Evolutionary conservation across 2,797 vertebrate species (phyloP).

Genomic region (Astyanax mexicanus): DNA sequence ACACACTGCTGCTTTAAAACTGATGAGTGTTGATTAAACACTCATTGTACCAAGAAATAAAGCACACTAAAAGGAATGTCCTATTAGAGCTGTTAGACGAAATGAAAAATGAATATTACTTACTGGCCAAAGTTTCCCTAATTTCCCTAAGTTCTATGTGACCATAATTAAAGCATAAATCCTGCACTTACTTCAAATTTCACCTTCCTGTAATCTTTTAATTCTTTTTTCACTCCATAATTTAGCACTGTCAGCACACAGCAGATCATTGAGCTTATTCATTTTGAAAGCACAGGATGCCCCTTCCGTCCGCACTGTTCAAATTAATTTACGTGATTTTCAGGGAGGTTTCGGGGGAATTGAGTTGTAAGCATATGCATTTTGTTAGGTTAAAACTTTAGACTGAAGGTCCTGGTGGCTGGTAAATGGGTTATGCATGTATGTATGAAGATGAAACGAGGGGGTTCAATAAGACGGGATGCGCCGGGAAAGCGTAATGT

Average conservation of each 20-base stretch:
- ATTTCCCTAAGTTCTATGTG: not conserved
- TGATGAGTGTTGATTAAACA: not conserved
- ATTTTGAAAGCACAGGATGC: not conserved
- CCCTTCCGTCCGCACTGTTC: not conserved
- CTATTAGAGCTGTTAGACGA: not conserved
- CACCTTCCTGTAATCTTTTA: conserved; percentile 3
- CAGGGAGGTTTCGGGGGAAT: not conserved
- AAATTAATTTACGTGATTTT: not conserved
- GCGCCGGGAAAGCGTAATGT: conserved; percentile 3
- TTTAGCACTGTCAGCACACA: not conserved
- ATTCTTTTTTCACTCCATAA: not conserved
- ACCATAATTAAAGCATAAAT: not conserved
- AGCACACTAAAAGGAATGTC: not conserved
- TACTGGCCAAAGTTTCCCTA: not conserved
- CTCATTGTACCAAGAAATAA: not conserved
- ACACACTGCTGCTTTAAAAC: too few relatives aligned
- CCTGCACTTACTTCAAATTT: conserved; percentile 10
- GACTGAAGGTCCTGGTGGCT: not conserved
- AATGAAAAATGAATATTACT: not conserved
- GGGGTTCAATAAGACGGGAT: not conserved
- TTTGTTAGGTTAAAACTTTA: not conserved
- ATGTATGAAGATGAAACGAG: conserved; percentile 9
- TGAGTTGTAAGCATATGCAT: not conserved
- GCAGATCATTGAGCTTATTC: not conserved
- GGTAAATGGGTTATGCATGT: not conserved